Percentiles rank a stretch among this genome's conserved stretches.
Evolutionary conservation across 2,888 invertebrate genomes (phyloP).

Genomic region (Nesidiocoris tenuis): DNA sequence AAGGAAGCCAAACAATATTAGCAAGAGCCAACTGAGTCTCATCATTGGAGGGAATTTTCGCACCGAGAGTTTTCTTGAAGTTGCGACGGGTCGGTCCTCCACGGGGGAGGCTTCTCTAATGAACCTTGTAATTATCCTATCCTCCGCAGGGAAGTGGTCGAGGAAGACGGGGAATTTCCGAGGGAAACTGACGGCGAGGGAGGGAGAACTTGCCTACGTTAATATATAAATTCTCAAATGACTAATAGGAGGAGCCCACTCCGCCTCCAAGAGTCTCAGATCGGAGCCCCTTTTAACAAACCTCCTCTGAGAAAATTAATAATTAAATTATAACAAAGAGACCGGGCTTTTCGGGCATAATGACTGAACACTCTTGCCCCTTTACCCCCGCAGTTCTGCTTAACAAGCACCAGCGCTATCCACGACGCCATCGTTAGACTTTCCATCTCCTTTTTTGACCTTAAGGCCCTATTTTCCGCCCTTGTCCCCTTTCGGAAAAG

Average conservation of each 20-base stretch:
- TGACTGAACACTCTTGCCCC: conserved; percentile 28
- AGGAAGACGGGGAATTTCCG: background rate
- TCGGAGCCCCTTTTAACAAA: conserved; percentile 41
- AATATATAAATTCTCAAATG: conserved; percentile 49
- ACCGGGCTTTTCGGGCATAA: conserved; percentile 28
- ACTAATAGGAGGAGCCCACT: conserved; percentile 46
- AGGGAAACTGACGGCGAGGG: background rate
- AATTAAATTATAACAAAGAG: conserved; percentile 49
- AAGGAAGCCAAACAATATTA: background rate
- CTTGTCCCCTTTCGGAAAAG: conserved; percentile 1
- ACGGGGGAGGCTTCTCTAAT: conserved; percentile 24
- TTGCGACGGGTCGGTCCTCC: background rate
- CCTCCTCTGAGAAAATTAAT: conserved; percentile 44
- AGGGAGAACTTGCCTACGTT: conserved; percentile 22
- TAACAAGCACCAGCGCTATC: conserved; percentile 23
- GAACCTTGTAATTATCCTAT: conserved; percentile 45
- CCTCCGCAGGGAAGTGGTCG: background rate
- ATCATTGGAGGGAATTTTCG: background rate
- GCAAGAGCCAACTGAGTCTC: background rate
- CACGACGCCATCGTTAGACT: conserved; percentile 34
- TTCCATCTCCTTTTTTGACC: conserved; percentile 14
- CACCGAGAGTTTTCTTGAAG: background rate
- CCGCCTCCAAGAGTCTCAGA: conserved; percentile 3
- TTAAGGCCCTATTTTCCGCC: conserved; percentile 19
- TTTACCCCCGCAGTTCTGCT: conserved; percentile 23